These are phyloP conservation scores for Micromussa lordhowensis DNA, from an alignment of 92 coral and sea anemone genomes.

Conservation along the genomic window DNA sequence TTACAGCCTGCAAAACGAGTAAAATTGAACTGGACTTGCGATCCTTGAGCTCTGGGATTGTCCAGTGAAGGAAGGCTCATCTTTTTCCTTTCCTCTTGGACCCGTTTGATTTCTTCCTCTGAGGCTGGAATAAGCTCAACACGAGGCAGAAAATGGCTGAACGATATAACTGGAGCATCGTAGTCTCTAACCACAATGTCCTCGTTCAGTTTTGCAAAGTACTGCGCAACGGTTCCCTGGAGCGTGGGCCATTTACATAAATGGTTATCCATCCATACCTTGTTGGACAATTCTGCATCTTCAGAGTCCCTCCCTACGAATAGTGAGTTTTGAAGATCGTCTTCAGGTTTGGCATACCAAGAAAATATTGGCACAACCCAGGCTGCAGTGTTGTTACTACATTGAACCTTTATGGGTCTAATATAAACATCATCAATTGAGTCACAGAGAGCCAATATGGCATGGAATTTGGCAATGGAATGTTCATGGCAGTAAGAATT, in stretches of 20 bases:
- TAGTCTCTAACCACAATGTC: slow-evolving; percentile 45
- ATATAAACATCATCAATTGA: slow-evolving; percentile 72
- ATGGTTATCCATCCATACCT: slow-evolving; percentile 85
- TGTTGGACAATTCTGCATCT: slow-evolving; percentile 65
- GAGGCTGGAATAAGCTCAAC: slow-evolving; percentile 74
- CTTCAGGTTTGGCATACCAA: slow-evolving; percentile 82
- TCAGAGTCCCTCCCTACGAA: slow-evolving; percentile 63
- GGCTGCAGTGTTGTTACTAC: slow-evolving; percentile 30
- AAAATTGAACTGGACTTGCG: slow-evolving; percentile 69
- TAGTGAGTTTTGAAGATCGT: slow-evolving; percentile 65
- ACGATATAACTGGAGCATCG: slow-evolving; percentile 78
- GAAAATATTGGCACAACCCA: slow-evolving; percentile 84
- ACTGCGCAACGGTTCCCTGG: slow-evolving; percentile 50
- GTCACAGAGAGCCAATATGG: slow-evolving; percentile 65
- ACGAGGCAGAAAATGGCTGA: slow-evolving; percentile 87
- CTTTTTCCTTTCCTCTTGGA: slow-evolving; percentile 61
- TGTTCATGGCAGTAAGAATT: slow-evolving; percentile 28
- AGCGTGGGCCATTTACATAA: slow-evolving; percentile 76
- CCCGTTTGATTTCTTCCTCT: slow-evolving; percentile 60
- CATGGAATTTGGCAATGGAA: slow-evolving; percentile 75
- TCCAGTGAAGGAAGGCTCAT: slow-evolving; percentile 49
- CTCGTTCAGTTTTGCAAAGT: slow-evolving; percentile 68
- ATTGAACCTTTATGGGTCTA: slow-evolving; percentile 64
- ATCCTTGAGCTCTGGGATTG: slow-evolving; percentile 76
- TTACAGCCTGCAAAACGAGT: slow-evolving; percentile 85